A percentile compares a stretch with the other conserved stretches of the same genome.
Conservation (phyloP, 2,113 vertebrate species). For the Nyctereutes procyonoides region DNA sequence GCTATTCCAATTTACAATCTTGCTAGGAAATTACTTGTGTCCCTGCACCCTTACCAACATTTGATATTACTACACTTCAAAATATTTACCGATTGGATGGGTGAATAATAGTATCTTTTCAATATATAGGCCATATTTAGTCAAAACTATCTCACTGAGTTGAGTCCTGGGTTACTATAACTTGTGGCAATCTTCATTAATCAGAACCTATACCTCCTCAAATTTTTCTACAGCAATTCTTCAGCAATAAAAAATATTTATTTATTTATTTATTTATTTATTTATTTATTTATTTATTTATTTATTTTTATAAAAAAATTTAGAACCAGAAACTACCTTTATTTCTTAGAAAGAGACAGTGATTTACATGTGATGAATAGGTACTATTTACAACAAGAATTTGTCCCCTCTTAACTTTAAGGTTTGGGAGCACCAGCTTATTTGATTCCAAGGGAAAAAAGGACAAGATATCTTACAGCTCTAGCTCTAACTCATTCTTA, state of each 20-base stretch:
- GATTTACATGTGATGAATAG: slow-evolving; percentile 29
- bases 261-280: too few relatives aligned
- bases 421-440: slow-evolving; percentile 34
- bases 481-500: neutral
- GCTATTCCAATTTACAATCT: slow-evolving; percentile 37
- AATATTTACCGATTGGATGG: neutral
- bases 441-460: neutral
- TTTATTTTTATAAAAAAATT: slow-evolving; percentile 4
- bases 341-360: slow-evolving; percentile 36
- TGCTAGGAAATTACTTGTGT: neutral
- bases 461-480: neutral
- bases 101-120: slow-evolving; percentile 14
- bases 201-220: neutral
- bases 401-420: slow-evolving; percentile 26
- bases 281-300: too few relatives aligned
- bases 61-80: slow-evolving; percentile 32
- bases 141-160: slow-evolving; percentile 13
- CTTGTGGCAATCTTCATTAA: slow-evolving; percentile 22
- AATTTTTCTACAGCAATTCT: neutral
- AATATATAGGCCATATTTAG: neutral
- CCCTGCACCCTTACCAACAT: neutral
- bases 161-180: neutral
- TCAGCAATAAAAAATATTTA: neutral
- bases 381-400: slow-evolving; percentile 9
- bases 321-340: slow-evolving; percentile 29